Evolutionary conservation across 2,797 vertebrate genomes (phyloP).

Genomic region (Sebastes nivosus): DNA sequence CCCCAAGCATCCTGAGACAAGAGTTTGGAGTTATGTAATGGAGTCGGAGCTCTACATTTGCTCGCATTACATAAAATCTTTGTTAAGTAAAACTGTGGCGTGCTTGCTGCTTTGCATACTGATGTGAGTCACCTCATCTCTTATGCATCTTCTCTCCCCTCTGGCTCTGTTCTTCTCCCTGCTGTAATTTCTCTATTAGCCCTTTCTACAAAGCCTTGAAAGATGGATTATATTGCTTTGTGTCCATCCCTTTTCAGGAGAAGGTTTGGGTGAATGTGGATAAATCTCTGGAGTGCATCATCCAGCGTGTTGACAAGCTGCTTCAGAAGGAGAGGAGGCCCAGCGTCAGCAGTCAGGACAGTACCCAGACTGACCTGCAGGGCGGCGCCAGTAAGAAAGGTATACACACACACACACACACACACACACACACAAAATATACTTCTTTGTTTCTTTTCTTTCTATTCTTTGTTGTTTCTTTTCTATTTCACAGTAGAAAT

Average conservation of each 20-base stretch:
- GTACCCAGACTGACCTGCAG: conserved; percentile 81
- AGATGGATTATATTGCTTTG: fast-evolving
- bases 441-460: neutral
- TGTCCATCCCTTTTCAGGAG: conserved; percentile 81
- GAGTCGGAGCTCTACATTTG: neutral
- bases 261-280: conserved; percentile 98
- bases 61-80: conserved; percentile 1
- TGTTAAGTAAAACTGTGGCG: neutral
- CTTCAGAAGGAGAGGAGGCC: conserved; percentile 92
- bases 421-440: neutral
- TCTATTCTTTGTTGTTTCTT: neutral
- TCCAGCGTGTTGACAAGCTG: conserved; percentile 96
- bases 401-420: conserved; percentile 65
- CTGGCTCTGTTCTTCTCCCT: neutral
- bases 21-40: conserved; percentile 24
- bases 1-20: neutral
- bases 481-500: neutral
- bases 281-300: conserved; percentile 98
- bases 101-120: conserved; percentile 7
- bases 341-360: conserved; percentile 83
- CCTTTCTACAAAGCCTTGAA: neutral
- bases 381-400: conserved; percentile 90
- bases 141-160: neutral
- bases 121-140: conserved; percentile 9
- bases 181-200: neutral